A percentile compares a stretch with the other conserved stretches of the same genome.
Conservation (phyloP, 2,888 invertebrate genomes). For the Pantelozetes paolii region DNA sequence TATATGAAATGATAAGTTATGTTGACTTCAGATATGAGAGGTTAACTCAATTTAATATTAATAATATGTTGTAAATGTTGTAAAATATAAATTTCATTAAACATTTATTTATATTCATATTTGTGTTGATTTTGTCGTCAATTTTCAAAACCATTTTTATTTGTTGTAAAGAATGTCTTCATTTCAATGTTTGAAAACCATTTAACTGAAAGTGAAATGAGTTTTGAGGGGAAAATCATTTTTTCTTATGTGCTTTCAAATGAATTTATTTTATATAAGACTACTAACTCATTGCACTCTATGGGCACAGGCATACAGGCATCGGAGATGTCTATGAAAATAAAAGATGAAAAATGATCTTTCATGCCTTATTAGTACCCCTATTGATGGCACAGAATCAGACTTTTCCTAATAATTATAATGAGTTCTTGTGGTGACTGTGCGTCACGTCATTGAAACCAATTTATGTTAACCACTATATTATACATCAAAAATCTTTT, state of each 20-base stretch:
- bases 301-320: neutral
- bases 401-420: conserved; percentile 19
- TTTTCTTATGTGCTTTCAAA: neutral
- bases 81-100: neutral
- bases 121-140: neutral
- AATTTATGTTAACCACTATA: neutral
- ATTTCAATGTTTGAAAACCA: neutral
- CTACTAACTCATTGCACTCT: conserved; percentile 6
- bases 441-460: conserved; percentile 23
- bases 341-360: conserved; percentile 28
- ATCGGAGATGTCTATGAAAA: too few species aligned
- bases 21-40: neutral
- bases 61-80: conserved; percentile 11
- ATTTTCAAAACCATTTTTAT: neutral
- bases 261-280: neutral
- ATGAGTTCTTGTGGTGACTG: conserved; percentile 24
- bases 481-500: neutral
- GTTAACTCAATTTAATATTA: conserved; percentile 24
- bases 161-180: neutral
- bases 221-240: neutral
- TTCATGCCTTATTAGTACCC: conserved; percentile 30
- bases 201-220: neutral
- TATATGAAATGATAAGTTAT: conserved; percentile 17
- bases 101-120: conserved; percentile 20
- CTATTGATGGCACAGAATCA: conserved; percentile 26